Base-by-base conservation (phyloP, 37 sponge, comb jelly and placozoan genomes). In the Crambe crambe region DNA sequence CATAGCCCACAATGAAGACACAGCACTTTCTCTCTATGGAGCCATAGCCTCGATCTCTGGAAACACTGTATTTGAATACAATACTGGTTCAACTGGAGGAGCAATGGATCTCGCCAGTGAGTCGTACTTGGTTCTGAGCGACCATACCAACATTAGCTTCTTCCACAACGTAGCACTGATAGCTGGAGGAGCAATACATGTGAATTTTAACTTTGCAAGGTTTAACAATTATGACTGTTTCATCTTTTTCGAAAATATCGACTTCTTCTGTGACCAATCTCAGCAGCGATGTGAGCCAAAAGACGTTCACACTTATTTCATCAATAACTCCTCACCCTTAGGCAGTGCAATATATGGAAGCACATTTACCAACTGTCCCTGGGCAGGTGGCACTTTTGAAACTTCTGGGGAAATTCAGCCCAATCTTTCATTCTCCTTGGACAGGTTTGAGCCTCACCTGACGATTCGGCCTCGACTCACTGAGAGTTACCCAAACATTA, bases 111-210 rank as follows among this genome's bases (percentile, higher is more conserved):
- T 86, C 17, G 4, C 38, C 2, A 39, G 79, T 35, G 30, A 61
- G 21, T 79, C 86, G 21, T 86, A 67, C 36, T 35, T 86, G 0
- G 40, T 86, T 40, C 25, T 86, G 20, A n/a, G 3, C 5, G 80
- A 63, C 22, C 72, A 65, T 39, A 30, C 67, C 30, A 25, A 70
- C 29, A 21, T 79, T 20, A 35, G 34, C 3, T 79, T 86, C 44
- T 1, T 21, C 25, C 27, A 31, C 12, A 86, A 86, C 42, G 1
- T n/a, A 10, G 86, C 58, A 0, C 18, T 9, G 20, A 15, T 79
- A 43, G 23, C 30, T 26, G 86, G 86, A 36, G 86, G 86, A 10
- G 86, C 86, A 23, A 34, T 86, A 1, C 77, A 72, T 44, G 72
- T 77, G 34, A 58, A 56, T 20, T 78, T 65, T 63, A 36, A 35